Evolutionary conservation across 64 coral and sea anemone genomes (phyloP).

Genomic region (Orbicella faveolata): DNA sequence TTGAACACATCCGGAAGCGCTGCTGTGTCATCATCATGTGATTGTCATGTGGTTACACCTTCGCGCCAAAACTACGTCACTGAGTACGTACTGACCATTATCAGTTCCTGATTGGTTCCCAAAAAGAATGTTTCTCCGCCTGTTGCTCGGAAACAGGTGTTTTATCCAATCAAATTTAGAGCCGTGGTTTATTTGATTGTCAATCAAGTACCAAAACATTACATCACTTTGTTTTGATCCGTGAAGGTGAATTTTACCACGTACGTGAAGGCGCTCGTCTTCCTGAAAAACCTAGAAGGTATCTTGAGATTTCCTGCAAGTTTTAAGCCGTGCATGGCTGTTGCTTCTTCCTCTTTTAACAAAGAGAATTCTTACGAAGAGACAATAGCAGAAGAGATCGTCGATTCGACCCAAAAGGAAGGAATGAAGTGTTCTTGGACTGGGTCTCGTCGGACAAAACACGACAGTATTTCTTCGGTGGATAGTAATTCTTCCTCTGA

Average conservation of each 20-base stretch:
- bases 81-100: neutral
- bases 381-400: constrained; percentile 66
- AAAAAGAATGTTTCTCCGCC: neutral
- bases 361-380: constrained; percentile 53
- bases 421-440: constrained; percentile 65
- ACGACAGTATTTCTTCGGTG: constrained; percentile 97
- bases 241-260: neutral
- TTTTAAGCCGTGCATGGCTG: constrained; percentile 29
- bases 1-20: neutral
- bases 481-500: constrained; percentile 92
- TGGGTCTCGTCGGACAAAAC: constrained; percentile 77
- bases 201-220: constrained; percentile 47
- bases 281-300: neutral
- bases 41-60: neutral
- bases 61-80: constrained; percentile 34
- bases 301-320: neutral
- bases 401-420: constrained; percentile 41
- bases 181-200: neutral
- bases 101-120: neutral
- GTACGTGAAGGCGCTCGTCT: neutral
- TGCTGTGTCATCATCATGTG: constrained; percentile 42
- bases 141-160: constrained; percentile 11
- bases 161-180: constrained; percentile 24
- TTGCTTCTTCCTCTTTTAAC: neutral
- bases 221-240: constrained; percentile 72